These are phyloP conservation scores for Malurus splendens DNA, from an alignment of 2,797 vertebrate genomes.

Conservation along the genomic window DNA sequence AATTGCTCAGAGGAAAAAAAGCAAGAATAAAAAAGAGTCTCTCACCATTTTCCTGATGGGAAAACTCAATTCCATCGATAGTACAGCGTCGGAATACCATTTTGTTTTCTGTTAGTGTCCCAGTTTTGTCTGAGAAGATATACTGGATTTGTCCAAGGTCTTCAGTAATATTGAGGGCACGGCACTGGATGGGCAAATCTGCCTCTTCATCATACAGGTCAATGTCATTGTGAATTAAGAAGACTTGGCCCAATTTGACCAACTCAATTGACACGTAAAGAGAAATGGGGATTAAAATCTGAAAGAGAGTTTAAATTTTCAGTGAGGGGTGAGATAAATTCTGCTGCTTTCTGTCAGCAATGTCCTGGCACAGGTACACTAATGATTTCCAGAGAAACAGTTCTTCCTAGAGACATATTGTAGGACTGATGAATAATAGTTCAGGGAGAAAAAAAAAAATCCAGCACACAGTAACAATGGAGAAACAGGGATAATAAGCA, in stretches of 20 bases:
- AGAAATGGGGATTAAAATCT: conserved; percentile 92
- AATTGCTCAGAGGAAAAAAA: neutral
- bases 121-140: conserved; percentile 95
- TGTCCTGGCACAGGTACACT: neutral
- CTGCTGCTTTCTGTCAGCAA: neutral
- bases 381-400: neutral
- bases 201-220: conserved; percentile 88
- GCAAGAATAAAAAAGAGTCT: neutral
- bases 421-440: neutral
- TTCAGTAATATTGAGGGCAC: conserved; percentile 91
- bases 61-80: conserved; percentile 85
- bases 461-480: neutral
- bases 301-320: conserved; percentile 20
- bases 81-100: conserved; percentile 94
- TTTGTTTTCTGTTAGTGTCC: conserved; percentile 95
- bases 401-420: neutral
- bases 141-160: conserved; percentile 94
- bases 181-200: conserved; percentile 82
- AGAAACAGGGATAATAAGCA: neutral
- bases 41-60: conserved; percentile 90
- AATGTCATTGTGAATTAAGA: conserved; percentile 86
- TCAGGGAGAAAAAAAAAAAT: neutral
- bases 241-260: conserved; percentile 89
- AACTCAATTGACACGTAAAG: conserved; percentile 93
- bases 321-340: neutral